Base-by-base conservation (phyloP, 2,888 invertebrate species). In the Andrena camellia region DNA sequence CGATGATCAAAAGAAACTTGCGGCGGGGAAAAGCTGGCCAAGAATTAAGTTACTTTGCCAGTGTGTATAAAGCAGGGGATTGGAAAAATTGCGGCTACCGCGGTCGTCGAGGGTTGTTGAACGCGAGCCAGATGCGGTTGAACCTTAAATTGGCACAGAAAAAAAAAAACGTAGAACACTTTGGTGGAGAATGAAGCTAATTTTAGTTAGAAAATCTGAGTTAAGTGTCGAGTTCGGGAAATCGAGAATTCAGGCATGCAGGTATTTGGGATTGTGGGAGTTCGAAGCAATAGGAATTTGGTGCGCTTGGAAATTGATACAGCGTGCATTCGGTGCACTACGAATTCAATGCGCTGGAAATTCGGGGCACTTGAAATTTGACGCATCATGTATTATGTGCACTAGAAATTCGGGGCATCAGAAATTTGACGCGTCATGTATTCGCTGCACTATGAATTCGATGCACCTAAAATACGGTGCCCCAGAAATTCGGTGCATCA, bases 1-100 rank as follows among this genome's bases (percentile, higher is more conserved):
- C 59, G 33, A 48, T 33, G 35, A 72, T 57, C 54, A 8, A 54
- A 70, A 63, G 70, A 42, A 76, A 54, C 60, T 35, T 20, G 59
- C 23, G 23, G 48, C 48, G 23, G 50, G 20, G 20, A 6, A 23
- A 59, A 48, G 20, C 42, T 48, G 31, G 23, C 59, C 2, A 23
- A 10, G 59, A 67, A 67, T 60, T 33, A 74, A 74, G 26, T 74
- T 67, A 48, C 33, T 26, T 59, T 20, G 20, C 20, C 23, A 31
- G 67, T 57, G 31, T 62, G 35, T 48, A 48, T 33, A 52, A 35
- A 50, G 50, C 33, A 29, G 31, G 23, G 31, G 64, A 66, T 72
- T 50, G 48, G 26, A 60, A 33, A 50, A 59, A 59, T 57, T 29
- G 33, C 50, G 7, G 75, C 8, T 62, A 20, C 26, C 33, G 60